Evolutionary conservation across 2,888 invertebrate species (phyloP).

Genomic region (Schrankia costaestrigalis): DNA sequence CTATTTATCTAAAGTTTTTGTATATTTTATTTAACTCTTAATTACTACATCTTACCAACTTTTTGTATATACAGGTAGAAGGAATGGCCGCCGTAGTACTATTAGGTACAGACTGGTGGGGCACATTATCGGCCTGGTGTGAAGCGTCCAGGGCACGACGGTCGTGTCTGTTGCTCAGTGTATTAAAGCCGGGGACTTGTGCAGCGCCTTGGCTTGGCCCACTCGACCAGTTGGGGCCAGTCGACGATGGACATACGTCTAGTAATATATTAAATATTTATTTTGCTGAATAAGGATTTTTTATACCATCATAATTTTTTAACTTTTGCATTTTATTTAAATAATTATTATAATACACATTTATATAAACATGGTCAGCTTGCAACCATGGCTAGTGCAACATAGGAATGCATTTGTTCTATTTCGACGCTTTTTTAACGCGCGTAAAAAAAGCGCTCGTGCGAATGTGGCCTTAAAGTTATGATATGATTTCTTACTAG

Average conservation of each 20-base stretch:
- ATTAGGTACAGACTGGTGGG: conserved; percentile 94
- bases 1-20: too few relatives aligned
- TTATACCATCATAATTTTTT: neutral
- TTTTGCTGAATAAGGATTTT: neutral
- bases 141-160: conserved; percentile 82
- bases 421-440: too few relatives aligned
- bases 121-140: conserved; percentile 96
- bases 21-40: too few relatives aligned
- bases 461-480: too few relatives aligned
- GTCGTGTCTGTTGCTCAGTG: conserved; percentile 94
- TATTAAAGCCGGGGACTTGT: conserved; percentile 87
- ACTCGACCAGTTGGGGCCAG: conserved; percentile 87
- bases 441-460: too few relatives aligned
- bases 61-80: conserved; percentile 83
- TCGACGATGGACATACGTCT: conserved; percentile 71
- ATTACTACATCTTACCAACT: neutral
- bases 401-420: too few relatives aligned
- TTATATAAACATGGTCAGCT: too few relatives aligned
- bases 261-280: conserved; percentile 25
- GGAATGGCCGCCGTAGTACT: conserved; percentile 94
- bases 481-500: too few relatives aligned
- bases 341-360: too few relatives aligned
- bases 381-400: too few relatives aligned
- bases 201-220: conserved; percentile 95
- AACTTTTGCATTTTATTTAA: too few relatives aligned